Conservation (phyloP, 2,797 vertebrate genomes). For the Sciaenops ocellatus region DNA sequence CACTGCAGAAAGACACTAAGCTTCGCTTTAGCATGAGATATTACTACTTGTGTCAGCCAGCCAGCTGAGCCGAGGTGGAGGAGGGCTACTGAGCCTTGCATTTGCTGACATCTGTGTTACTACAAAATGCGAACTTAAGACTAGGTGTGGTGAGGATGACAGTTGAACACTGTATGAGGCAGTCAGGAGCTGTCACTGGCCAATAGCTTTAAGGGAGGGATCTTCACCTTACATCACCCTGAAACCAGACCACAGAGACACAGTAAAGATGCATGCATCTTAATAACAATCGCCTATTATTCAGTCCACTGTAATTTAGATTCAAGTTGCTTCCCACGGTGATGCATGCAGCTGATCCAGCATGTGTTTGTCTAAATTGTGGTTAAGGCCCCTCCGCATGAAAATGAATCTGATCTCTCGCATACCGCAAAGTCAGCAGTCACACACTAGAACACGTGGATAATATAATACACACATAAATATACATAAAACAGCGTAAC, state of each 20-base stretch:
- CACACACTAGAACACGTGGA: background rate
- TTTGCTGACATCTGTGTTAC: slow-evolving; percentile 14
- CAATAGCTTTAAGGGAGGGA: background rate
- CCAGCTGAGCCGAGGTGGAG: too few species aligned
- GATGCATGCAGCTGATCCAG: background rate
- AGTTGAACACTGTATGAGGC: slow-evolving; percentile 14
- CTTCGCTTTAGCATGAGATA: background rate
- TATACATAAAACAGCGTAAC: background rate
- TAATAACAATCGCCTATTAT: background rate
- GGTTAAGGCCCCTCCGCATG: background rate
- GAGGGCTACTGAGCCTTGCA: background rate
- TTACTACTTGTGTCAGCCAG: slow-evolving; percentile 6
- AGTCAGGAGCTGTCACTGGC: background rate
- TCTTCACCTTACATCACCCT: slow-evolving; percentile 7
- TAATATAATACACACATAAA: too few species aligned
- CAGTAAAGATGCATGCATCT: background rate
- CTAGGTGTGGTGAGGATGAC: slow-evolving; percentile 12
- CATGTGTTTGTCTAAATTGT: background rate
- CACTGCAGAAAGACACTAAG: background rate
- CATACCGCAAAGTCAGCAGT: slow-evolving; percentile 10
- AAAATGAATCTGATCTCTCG: background rate
- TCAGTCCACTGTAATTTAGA: background rate
- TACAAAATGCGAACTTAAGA: slow-evolving; percentile 25
- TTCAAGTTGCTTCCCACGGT: background rate
- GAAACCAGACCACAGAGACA: slow-evolving; percentile 10